Evolutionary conservation across 2,888 invertebrate species (phyloP), one percentile per base, ranked within the genome.

Genomic region (Cerceris ruficornis): DNA sequence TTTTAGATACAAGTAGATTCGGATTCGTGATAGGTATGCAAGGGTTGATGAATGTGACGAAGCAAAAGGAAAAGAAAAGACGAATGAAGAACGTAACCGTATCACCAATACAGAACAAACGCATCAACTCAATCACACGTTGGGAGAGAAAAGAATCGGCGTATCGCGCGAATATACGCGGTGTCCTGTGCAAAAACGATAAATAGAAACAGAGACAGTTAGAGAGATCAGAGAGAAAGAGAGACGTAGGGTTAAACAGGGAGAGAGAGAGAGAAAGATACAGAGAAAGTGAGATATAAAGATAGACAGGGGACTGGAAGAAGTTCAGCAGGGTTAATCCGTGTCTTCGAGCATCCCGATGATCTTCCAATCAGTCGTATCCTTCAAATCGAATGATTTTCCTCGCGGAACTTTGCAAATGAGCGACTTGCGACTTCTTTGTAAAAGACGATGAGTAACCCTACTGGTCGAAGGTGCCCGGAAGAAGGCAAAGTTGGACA

Each of bases 61-160:
- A n/a, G 50, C 6, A 13, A n/a, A 50, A 46, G 43, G 68, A 49
- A n/a, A 8, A 49, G 43, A 28, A 72, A 77, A 65, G 68, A 72
- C 70, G 65, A 79, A 69, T 69, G 77, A 77, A 65, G 59, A 77
- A 77, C 60, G 72, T 62, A 69, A 69, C 54, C 28, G 69, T 57
- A 74, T 28, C 69, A 79, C 58, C 72, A 49, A 77, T 76, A 78
- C 77, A n/a, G 65, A 64, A 60, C 71, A 69, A 43, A 80, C 67
- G 59, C 69, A 82, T 73, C 82, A 55, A 71, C 70, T 69, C 69
- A 75, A 69, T 83, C 74, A 76, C 73, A 82, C 50, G 43, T 73
- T 62, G 66, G 71, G 65, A 82, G 62, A 80, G 67, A 66, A 72
- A 69, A 76, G 69, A 66, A 76, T 80, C 50, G 57, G 69, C 69